Conservation (phyloP, 2,888 invertebrate genomes). For the Polyploca ridens region DNA sequence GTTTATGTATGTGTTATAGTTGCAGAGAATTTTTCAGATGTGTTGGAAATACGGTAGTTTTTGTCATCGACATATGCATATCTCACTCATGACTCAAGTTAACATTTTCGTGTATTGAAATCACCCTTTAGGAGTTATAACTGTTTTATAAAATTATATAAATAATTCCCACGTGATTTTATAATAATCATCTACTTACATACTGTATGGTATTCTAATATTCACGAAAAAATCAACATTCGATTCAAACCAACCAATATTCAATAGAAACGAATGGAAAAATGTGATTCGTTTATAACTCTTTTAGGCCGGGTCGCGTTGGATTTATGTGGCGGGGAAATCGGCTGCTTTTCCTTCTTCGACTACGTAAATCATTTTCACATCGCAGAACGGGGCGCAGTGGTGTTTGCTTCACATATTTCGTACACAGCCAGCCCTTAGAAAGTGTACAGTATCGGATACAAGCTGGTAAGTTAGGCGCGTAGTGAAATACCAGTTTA, state of each 20-base stretch:
- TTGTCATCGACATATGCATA: too few species aligned
- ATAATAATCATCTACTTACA: too few species aligned
- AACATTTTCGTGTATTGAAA: too few species aligned
- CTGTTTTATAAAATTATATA: too few species aligned
- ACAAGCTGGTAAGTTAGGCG: constrained; percentile 26
- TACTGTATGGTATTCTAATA: constrained; percentile 11
- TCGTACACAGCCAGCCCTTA: constrained; percentile 46
- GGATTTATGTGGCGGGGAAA: constrained; percentile 65
- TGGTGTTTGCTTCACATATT: constrained; percentile 42
- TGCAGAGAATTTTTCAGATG: too few species aligned
- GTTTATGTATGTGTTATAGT: constrained; percentile 15
- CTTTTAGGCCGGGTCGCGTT: constrained; percentile 51
- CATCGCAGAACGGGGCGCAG: constrained; percentile 41
- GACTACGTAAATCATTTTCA: constrained; percentile 76
- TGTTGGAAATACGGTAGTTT: too few species aligned
- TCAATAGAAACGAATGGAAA: constrained; percentile 48
- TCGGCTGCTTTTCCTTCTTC: constrained; percentile 63
- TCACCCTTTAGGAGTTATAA: constrained; percentile 21
- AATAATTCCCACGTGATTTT: too few species aligned
- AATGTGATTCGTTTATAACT: constrained; percentile 69
- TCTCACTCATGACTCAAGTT: too few species aligned
- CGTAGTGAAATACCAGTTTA: constrained; percentile 36
- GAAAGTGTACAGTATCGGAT: constrained; percentile 45
- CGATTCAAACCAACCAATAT: constrained; percentile 5
- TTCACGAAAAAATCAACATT: constrained; percentile 15